Base-by-base conservation (phyloP, 2,113 vertebrate genomes). In the Synodontis membranacea region DNA sequence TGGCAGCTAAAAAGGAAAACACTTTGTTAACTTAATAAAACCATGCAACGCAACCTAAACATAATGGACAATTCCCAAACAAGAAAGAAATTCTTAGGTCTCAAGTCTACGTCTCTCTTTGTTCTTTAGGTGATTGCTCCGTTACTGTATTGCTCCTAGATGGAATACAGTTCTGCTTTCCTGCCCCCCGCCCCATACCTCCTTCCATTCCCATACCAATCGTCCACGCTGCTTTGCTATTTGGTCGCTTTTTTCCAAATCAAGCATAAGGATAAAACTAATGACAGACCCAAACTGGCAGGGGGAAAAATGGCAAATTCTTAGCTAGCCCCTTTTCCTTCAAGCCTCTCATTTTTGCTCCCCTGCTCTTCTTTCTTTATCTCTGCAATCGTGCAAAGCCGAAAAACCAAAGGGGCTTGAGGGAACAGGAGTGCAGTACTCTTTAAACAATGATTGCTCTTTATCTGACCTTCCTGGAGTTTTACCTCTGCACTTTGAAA, bases 101-200 rank as follows among this genome's bases (percentile, higher is more conserved):
- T 78, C 72, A 86, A 64, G 25, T 85, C 85, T 50, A 86, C 56
- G 31, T 80, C 82, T 85, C 17, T 80, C 15, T 70, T 23, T 64
- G 64, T 68, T 19, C 68, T 52, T 82, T 37, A 3, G 0, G 6
- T 42, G 56, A 68, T 86, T 82, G 87, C 88, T 90, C 88, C 88
- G 92, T 93, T 89, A 93, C 91, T 91, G 92, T 93, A 94, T 93
- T 93, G 93, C 94, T 93, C 91, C 75, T 82, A 81, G 39, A 52
- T 21, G 25, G 72, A 88, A 89, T 88, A 81, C n/a, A 82, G 88
- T 90, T 91, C 89, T 87, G 87, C 82, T 91, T 94, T 93, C 93
- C 91, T 90, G 89, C 68, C 54, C 52, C 52, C 87, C 79, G 78
- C 84, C 87, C 64, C 87, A 88, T 86, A 90, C 91, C 87, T 90